A percentile compares a stretch with the other conserved stretches of the same genome.
phyloP scores from a whole-genome alignment of 2,888 invertebrate species.

The Bombylius major region DNA sequence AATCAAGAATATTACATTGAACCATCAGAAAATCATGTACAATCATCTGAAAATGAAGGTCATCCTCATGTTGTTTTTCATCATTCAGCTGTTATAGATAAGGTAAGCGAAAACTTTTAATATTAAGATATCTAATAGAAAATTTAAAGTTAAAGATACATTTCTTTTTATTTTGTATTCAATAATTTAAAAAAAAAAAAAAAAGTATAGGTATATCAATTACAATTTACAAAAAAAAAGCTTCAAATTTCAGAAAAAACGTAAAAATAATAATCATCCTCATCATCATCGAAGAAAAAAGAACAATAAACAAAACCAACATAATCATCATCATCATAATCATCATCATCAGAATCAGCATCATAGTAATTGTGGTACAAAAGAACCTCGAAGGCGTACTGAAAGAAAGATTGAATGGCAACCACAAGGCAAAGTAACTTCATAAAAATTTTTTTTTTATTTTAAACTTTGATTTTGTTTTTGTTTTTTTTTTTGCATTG shows the following conservation, averaged over 20 bases:
- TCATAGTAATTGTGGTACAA: constrained; percentile 43
- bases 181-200: not conserved
- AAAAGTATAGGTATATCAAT: not conserved
- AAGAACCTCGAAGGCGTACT: constrained; percentile 41
- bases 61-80: constrained; percentile 58
- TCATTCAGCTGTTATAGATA: constrained; percentile 46
- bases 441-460: constrained; percentile 17
- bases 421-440: constrained; percentile 36
- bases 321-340: constrained; percentile 30
- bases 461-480: constrained; percentile 1
- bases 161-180: not conserved
- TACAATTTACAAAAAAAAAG: not conserved
- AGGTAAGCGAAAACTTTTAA: constrained; percentile 18
- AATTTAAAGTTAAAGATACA: constrained; percentile 21
- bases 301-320: constrained; percentile 27
- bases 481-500: not conserved
- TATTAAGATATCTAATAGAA: constrained; percentile 28
- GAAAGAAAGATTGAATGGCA: constrained; percentile 49
- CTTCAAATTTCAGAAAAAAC: constrained; percentile 13
- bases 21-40: constrained; percentile 45
- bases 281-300: constrained; percentile 25
- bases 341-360: constrained; percentile 31
- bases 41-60: constrained; percentile 29
- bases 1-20: constrained; percentile 60
- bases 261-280: constrained; percentile 13